These are phyloP conservation scores for Micoletzkya japonica DNA, from an alignment of 2,888 invertebrate genomes.

Conservation along the genomic window DNA sequence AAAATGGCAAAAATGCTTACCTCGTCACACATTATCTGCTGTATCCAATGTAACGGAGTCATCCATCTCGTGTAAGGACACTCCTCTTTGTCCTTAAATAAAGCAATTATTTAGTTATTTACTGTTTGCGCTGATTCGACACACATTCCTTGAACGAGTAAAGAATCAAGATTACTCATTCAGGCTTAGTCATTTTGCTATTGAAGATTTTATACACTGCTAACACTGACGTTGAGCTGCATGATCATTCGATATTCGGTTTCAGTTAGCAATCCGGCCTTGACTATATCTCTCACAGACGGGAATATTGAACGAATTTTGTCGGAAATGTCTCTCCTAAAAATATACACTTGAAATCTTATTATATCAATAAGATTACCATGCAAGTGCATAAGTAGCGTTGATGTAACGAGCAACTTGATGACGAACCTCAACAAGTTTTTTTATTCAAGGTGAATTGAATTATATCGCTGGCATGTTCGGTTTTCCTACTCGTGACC, in stretches of 20 bases:
- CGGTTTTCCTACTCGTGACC: too few relatives aligned
- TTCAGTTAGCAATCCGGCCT: constrained; percentile 66
- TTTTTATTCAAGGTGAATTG: background rate
- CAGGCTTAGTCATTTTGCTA: background rate
- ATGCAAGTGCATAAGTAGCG: constrained; percentile 47
- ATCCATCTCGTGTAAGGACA: constrained; percentile 50
- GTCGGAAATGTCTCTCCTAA: constrained; percentile 45
- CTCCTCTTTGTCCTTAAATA: constrained; percentile 35
- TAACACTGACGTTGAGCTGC: constrained; percentile 34
- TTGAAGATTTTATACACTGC: too few relatives aligned
- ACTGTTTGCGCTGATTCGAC: too few relatives aligned
- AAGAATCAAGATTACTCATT: too few relatives aligned
- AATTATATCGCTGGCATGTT: too few relatives aligned
- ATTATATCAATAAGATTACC: constrained; percentile 28
- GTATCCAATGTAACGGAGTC: constrained; percentile 54
- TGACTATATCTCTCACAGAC: constrained; percentile 65
- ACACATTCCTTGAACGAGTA: too few relatives aligned
- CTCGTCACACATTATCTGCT: constrained; percentile 37
- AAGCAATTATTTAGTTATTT: background rate
- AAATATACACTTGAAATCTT: too few relatives aligned
- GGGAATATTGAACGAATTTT: constrained; percentile 63
- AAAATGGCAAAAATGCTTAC: background rate
- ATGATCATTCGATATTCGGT: constrained; percentile 65
- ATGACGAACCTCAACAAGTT: constrained; percentile 34
- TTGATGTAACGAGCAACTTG: constrained; percentile 52